A percentile compares a stretch with the other conserved stretches of the same genome.
Conservation (phyloP, 2,113 vertebrate species). For the Anguilla rostrata region DNA sequence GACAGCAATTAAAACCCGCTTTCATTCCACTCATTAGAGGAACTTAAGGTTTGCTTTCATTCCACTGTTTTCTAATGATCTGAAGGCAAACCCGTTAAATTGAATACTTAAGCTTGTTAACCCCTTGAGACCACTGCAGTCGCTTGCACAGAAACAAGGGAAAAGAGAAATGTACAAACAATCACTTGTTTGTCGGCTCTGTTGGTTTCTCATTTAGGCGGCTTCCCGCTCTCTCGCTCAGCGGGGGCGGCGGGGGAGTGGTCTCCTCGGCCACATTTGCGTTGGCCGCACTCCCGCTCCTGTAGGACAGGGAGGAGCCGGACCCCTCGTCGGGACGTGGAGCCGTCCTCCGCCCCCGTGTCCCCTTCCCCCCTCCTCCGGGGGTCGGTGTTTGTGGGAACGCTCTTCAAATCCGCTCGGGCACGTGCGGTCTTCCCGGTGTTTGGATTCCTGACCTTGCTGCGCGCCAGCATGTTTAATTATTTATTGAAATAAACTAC, state of each 20-base stretch:
- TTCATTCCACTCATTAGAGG: constrained; percentile 62
- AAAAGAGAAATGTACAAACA: neutral
- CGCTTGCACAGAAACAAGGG: neutral
- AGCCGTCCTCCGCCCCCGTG: neutral
- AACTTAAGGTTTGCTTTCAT: constrained; percentile 58
- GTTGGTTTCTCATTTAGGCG: constrained; percentile 15
- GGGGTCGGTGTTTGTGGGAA: neutral
- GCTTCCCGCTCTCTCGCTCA: neutral
- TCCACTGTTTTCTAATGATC: constrained; percentile 55
- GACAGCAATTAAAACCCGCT: constrained; percentile 66
- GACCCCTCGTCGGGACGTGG: neutral
- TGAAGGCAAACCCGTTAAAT: constrained; percentile 48
- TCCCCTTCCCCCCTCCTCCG: neutral
- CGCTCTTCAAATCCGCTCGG: neutral
- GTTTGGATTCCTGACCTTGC: constrained; percentile 47
- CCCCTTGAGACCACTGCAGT: constrained; percentile 38
- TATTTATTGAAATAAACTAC: constrained; percentile 65
- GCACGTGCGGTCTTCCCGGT: neutral
- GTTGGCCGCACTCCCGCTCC: neutral
- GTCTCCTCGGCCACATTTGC: neutral
- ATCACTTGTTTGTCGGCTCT: constrained; percentile 12
- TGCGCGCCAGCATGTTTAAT: constrained; percentile 55
- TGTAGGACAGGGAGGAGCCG: neutral
- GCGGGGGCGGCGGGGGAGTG: neutral
- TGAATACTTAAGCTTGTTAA: constrained; percentile 41